Percentiles rank a stretch among this genome's conserved stretches.
Conservation (phyloP, 2,888 invertebrate species). For the Sphaeridia pumilis region DNA sequence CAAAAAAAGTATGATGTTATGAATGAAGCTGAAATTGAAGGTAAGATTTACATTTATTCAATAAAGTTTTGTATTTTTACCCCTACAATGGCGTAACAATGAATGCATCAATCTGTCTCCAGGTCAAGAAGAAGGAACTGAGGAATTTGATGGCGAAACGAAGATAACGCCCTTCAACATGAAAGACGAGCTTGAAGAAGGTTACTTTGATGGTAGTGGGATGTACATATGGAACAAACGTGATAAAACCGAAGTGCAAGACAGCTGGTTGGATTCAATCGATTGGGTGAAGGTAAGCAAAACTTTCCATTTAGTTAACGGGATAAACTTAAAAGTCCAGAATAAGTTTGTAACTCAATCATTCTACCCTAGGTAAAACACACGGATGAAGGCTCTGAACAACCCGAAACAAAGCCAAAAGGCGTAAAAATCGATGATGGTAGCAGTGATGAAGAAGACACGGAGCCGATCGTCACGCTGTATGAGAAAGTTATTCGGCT, state of each 20-base stretch:
- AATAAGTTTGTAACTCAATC: too few species aligned
- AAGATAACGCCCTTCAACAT: slow-evolving; percentile 97
- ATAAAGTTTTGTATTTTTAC: too few species aligned
- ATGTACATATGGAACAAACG: slow-evolving; percentile 87
- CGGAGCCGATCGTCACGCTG: slow-evolving; percentile 52
- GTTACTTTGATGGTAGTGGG: slow-evolving; percentile 91
- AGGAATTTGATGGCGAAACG: slow-evolving; percentile 51
- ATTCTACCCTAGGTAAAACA: slow-evolving; percentile 14
- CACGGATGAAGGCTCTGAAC: slow-evolving; percentile 7
- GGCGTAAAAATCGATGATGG: too few species aligned
- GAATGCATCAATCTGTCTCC: too few species aligned
- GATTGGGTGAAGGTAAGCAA: slow-evolving; percentile 73
- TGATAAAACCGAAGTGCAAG: slow-evolving; percentile 63
- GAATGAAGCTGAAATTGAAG: slow-evolving; percentile 79
- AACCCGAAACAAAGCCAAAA: too few species aligned
- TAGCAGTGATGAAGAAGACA: slow-evolving; percentile 15
- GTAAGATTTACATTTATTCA: too few species aligned
- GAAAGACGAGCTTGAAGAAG: slow-evolving; percentile 96
- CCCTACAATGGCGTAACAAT: too few species aligned
- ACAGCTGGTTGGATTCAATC: slow-evolving; percentile 96
- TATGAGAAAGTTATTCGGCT: slow-evolving; percentile 53
- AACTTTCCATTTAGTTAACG: too few species aligned
- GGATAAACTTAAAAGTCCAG: too few species aligned
- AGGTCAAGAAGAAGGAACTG: slow-evolving; percentile 54
- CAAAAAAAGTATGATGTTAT: slow-evolving; percentile 59